Percentiles rank a stretch among this genome's conserved stretches.
Conservation (phyloP, 2,113 vertebrate species). For the Aspiorhynchus laticeps region DNA sequence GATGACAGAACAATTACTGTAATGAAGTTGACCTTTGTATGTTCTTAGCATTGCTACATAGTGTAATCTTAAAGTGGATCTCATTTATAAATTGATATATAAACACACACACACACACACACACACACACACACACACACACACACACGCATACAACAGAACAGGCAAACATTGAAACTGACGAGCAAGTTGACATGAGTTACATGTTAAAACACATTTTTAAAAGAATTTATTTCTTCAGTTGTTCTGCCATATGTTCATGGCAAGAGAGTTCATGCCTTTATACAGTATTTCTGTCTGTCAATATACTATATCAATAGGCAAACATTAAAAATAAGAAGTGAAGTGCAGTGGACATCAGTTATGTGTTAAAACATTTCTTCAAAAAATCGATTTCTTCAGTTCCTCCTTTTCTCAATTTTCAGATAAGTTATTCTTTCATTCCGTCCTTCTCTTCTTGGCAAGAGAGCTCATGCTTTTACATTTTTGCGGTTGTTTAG, state of each 20-base stretch:
- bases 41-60: background rate
- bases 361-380: background rate
- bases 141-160: no score
- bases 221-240: background rate
- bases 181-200: background rate
- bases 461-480: constrained; percentile 37
- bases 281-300: background rate
- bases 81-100: no score
- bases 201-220: background rate
- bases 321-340: background rate
- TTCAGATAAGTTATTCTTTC: background rate
- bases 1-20: background rate
- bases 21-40: background rate
- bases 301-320: background rate
- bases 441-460: background rate
- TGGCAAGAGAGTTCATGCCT: background rate
- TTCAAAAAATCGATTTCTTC: background rate
- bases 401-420: background rate
- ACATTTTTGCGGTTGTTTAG: constrained; percentile 36
- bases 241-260: background rate
- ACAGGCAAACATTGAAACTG: no score
- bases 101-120: no score
- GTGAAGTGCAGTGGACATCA: background rate
- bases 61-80: background rate
- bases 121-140: no score